phyloP scores from a whole-genome alignment of 2,113 vertebrate genomes.

The Elachura formosa region DNA sequence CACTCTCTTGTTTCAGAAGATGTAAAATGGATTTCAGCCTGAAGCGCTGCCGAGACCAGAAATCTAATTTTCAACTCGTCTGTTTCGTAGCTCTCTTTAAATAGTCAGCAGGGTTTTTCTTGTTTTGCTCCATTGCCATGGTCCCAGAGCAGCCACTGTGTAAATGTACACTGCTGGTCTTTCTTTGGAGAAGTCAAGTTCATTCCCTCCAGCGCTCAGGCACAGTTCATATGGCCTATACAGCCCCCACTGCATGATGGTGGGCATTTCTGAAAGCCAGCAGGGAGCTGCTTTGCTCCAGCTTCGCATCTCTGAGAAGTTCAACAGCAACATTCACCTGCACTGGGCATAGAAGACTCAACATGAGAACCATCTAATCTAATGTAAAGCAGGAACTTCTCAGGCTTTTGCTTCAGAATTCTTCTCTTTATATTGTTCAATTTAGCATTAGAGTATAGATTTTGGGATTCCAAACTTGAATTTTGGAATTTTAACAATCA shows the following conservation, averaged over 20 bases:
- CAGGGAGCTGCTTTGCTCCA: background rate
- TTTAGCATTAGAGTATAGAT: background rate
- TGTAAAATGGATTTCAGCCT: background rate
- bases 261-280: background rate
- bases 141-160: background rate
- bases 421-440: background rate
- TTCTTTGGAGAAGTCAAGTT: background rate
- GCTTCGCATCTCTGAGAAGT: background rate
- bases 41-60: background rate
- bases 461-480: background rate
- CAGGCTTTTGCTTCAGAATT: background rate
- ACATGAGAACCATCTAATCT: background rate
- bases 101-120: background rate
- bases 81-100: background rate
- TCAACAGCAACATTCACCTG: background rate
- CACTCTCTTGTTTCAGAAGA: background rate
- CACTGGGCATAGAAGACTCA: background rate
- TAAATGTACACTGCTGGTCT: accelerated
- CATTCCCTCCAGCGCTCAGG: background rate
- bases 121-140: background rate
- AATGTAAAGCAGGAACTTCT: background rate
- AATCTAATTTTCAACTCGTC: background rate
- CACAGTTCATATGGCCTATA: accelerated
- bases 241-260: too few species aligned
- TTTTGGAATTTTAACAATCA: too few species aligned